These are phyloP conservation scores for Dinocampus coccinellae DNA, from an alignment of 2,888 invertebrate genomes.

Conservation along the genomic window DNA sequence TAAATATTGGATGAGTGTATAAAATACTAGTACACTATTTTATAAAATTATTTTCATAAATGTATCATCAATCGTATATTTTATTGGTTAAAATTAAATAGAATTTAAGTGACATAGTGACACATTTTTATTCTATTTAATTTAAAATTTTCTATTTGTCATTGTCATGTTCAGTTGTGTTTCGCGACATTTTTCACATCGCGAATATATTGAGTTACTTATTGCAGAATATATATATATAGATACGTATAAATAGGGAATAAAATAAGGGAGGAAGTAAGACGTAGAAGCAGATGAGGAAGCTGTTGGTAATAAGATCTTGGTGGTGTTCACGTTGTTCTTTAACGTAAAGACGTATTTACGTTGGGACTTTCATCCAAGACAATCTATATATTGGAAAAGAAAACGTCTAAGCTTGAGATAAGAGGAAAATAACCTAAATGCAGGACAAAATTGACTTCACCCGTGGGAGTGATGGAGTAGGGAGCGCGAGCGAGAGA, in stretches of 20 bases:
- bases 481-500: background rate
- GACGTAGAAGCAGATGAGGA: background rate
- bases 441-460: constrained; percentile 1
- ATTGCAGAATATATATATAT: too few relatives aligned
- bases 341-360: background rate
- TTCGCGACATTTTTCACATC: too few relatives aligned
- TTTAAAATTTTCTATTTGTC: too few relatives aligned
- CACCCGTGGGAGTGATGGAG: background rate
- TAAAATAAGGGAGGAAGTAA: background rate
- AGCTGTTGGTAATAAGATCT: background rate
- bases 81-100: too few relatives aligned
- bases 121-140: too few relatives aligned
- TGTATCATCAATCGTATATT: too few relatives aligned
- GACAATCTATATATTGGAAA: background rate
- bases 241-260: too few relatives aligned
- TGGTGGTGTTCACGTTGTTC: background rate
- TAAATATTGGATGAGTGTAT: background rate
- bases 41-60: too few relatives aligned
- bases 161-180: too few relatives aligned
- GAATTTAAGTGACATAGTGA: too few relatives aligned
- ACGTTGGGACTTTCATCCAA: background rate
- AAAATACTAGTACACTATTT: too few relatives aligned
- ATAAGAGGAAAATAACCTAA: constrained; percentile 5
- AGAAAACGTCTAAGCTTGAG: constrained; percentile 3
- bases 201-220: too few relatives aligned